Evolutionary conservation across 2,888 invertebrate species (phyloP).

Genomic region (Agriotes lineatus): DNA sequence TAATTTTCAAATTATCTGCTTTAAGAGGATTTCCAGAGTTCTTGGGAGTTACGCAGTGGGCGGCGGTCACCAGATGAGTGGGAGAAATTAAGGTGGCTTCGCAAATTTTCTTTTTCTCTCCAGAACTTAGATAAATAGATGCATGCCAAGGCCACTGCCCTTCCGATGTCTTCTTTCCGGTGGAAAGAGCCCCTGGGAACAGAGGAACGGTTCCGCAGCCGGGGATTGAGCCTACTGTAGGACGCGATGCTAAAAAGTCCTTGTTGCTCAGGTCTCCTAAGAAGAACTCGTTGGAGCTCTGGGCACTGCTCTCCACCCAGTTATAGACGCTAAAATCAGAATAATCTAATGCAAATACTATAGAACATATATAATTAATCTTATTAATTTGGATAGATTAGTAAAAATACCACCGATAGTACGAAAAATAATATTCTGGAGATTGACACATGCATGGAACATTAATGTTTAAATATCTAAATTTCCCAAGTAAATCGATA

Average conservation of each 20-base stretch:
- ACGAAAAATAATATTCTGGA: no score
- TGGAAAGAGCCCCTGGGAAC: slow-evolving; percentile 19
- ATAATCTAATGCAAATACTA: no score
- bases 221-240: slow-evolving; percentile 6
- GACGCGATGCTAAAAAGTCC: slow-evolving; percentile 42
- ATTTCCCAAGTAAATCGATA: no score
- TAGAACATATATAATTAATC: no score
- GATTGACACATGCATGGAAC: no score
- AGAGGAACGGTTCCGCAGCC: slow-evolving; percentile 36
- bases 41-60: slow-evolving; percentile 72
- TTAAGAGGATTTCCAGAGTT: slow-evolving; percentile 41
- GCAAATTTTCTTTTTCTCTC: slow-evolving; percentile 70
- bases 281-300: slow-evolving; percentile 41
- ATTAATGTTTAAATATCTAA: no score
- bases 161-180: slow-evolving; percentile 11
- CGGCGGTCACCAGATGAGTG: slow-evolving; percentile 72
- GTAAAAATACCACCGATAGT: no score
- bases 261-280: slow-evolving; percentile 46
- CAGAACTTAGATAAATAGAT: slow-evolving; percentile 69
- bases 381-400: no score
- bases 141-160: slow-evolving; percentile 80
- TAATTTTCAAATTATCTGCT: slow-evolving; percentile 35
- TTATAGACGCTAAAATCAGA: no score
- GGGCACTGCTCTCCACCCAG: slow-evolving; percentile 20
- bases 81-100: slow-evolving; percentile 73